Percentiles rank a stretch among this genome's conserved stretches.
phyloP scores from a whole-genome alignment of 53 echinoderm and acorn worm genomes.

The Antedon mediterranea region DNA sequence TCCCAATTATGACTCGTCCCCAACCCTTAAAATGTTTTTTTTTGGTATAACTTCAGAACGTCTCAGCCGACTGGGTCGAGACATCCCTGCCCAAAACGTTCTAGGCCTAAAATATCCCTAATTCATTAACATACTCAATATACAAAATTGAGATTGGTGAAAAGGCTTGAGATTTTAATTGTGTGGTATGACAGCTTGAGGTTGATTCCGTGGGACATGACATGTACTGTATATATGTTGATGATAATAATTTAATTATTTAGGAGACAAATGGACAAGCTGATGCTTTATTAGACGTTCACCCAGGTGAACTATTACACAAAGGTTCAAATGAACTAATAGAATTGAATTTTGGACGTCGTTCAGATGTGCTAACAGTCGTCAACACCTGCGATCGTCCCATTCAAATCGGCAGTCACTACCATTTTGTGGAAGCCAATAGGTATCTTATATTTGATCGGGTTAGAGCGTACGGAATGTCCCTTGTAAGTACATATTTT shows the following conservation, averaged over 20 bases:
- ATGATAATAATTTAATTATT: not conserved
- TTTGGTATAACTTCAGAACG: no score
- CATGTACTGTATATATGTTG: no score
- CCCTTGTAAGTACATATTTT: constrained; percentile 34
- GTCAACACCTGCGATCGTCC: constrained; percentile 45
- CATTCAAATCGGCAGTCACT: constrained; percentile 55
- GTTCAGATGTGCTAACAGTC: constrained; percentile 16
- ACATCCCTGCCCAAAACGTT: no score
- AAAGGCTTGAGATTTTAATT: no score
- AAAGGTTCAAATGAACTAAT: constrained; percentile 27
- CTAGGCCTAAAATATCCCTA: no score
- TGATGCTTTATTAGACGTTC: constrained; percentile 35
- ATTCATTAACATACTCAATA: no score
- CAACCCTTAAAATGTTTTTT: no score
- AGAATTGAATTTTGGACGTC: constrained; percentile 26
- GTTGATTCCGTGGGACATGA: no score
- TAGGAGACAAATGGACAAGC: constrained; percentile 25
- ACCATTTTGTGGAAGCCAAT: constrained; percentile 51
- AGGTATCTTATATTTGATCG: constrained; percentile 47
- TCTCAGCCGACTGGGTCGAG: no score
- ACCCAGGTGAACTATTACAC: constrained; percentile 27
- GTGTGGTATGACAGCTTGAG: no score
- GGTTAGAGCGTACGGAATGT: constrained; percentile 37
- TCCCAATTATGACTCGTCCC: no score
- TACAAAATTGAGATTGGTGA: no score